Evolutionary conservation across 92 coral and sea anemone genomes (phyloP), one percentile per base, ranked within the genome.

Genomic region (Desmophyllum pertusum): DNA sequence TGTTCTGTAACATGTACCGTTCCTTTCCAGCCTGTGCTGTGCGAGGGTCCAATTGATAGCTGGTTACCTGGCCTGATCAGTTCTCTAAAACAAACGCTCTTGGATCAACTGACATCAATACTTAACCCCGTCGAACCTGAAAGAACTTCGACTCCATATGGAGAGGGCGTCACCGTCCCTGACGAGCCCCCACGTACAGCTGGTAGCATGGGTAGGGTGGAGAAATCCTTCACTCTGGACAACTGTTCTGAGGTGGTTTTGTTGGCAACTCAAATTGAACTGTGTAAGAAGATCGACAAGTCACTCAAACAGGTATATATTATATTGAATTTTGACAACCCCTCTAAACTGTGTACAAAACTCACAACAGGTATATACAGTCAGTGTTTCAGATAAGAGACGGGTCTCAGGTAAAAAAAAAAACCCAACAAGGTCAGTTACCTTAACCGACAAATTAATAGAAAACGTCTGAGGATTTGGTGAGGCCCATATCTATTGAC

Each of bases 41-140:
- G 99, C 53, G 99, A 96, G 41, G 96, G 99, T 55, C 90, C 99
- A 53, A 88, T 94, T 53, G 99, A 96, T 74, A 93, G 87, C 65
- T 96, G 99, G 99, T 89, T 96, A 10, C 83, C 80, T 37, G 61
- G 85, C 39, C 80, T 96, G 10, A 83, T 94, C 53, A 91, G 66
- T 25, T 75, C 91, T 17, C 46, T 96, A 29, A 93, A 83, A 43
- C 93, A 88, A 75, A 95, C 94, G 17, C 88, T 96, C 79, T 14
- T 51, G n/a, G 97, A 92, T 42, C 98, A 96, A 77, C 92, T 96
- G 38, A 29, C 87, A 40, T 62, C 84, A 7, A 77, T 89, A 38
- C 41, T 96, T 23, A 75, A 55, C 81, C 77, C 91, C 38, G 50
- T 82, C 6, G 77, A 76, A 2, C 62, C 85, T 0, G 85, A 76